These are phyloP conservation scores for Colius striatus DNA, from an alignment of 2,113 vertebrate genomes.

Conservation along the genomic window DNA sequence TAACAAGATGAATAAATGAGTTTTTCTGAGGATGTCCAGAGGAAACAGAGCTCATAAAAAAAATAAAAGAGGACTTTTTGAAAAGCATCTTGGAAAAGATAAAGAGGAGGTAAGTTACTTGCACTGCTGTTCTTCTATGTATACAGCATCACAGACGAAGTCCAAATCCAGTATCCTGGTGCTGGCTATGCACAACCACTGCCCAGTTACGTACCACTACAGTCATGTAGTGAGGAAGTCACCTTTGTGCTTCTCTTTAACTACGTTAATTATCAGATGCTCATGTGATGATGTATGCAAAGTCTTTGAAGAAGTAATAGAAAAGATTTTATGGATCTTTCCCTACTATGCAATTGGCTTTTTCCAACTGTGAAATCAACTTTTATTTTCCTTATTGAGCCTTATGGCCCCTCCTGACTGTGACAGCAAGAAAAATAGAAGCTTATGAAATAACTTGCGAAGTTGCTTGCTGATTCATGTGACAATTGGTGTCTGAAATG, in stretches of 20 bases:
- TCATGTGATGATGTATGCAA: neutral
- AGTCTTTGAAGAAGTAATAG: neutral
- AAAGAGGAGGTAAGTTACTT: neutral
- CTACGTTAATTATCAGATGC: neutral
- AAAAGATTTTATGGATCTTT: neutral
- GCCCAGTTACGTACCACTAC: accelerated
- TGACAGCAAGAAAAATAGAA: neutral
- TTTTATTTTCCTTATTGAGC: neutral
- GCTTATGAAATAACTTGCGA: neutral
- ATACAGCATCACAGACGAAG: neutral
- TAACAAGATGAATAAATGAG: neutral
- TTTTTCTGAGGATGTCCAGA: neutral
- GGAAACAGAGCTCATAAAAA: neutral
- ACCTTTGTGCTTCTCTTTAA: neutral
- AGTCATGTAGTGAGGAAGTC: neutral
- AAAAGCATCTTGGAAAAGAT: neutral
- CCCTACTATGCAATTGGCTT: too few relatives aligned
- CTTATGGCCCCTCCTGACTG: neutral
- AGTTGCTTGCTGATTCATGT: constrained; percentile 8
- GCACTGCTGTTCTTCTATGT: neutral
- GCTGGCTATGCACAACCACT: accelerated
- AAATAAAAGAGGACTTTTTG: neutral
- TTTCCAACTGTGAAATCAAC: neutral
- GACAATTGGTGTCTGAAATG: constrained; percentile 1
- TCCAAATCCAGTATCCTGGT: neutral